phyloP scores from a whole-genome alignment of 2,888 invertebrate species.

The Eupithecia subfuscata region DNA sequence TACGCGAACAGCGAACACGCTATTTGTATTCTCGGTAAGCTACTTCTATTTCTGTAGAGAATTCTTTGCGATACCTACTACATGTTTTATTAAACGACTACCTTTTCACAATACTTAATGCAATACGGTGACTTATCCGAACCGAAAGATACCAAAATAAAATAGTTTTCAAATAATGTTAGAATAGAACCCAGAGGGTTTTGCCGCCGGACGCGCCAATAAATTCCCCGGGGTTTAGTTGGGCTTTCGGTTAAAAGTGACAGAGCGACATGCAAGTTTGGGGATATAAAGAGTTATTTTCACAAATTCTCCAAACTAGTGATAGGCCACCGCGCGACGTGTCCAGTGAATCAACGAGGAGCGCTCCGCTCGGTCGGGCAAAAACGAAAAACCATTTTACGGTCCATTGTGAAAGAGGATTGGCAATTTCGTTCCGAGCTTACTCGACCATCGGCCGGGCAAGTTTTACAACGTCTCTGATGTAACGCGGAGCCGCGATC shows the following conservation, averaged over 20 bases:
- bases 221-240: conserved; percentile 10
- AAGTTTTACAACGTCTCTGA: conserved; percentile 79
- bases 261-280: conserved; percentile 47
- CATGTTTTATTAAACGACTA: conserved; percentile 15
- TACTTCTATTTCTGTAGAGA: conserved; percentile 24
- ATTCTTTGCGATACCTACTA: conserved; percentile 19
- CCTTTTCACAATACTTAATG: neutral
- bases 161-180: conserved; percentile 8
- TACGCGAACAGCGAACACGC: conserved; percentile 26
- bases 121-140: neutral
- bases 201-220: conserved; percentile 9
- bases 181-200: neutral
- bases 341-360: conserved; percentile 81
- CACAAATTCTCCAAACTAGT: conserved; percentile 73
- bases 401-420: conserved; percentile 84
- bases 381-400: conserved; percentile 84
- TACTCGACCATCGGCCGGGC: conserved; percentile 79
- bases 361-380: conserved; percentile 79
- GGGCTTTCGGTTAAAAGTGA: conserved; percentile 31
- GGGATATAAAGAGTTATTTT: conserved; percentile 73
- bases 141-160: neutral
- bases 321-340: conserved; percentile 78
- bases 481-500: conserved; percentile 69
- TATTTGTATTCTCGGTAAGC: conserved; percentile 28
- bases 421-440: conserved; percentile 82